Conservation (phyloP, 2,888 invertebrate species). For the Dryococelus australis region DNA sequence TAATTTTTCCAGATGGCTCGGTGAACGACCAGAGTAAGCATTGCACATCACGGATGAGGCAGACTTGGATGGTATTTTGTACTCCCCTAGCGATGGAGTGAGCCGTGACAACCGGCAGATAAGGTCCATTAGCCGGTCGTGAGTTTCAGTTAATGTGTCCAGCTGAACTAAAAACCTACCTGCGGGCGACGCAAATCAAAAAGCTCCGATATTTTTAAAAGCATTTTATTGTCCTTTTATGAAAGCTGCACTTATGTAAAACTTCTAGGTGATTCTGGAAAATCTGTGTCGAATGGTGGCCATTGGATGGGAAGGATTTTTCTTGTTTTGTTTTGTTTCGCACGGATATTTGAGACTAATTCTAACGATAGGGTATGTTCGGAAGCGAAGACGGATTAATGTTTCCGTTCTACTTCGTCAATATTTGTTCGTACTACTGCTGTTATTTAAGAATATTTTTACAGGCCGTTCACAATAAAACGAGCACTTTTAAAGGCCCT, state of each 20-base stretch:
- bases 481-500: too few relatives aligned
- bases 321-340: not conserved
- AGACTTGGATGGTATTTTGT: not conserved
- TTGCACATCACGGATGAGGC: not conserved
- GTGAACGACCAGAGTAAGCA: too few relatives aligned
- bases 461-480: not conserved
- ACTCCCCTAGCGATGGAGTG: not conserved
- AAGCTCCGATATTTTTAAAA: not conserved
- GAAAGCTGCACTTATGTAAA: not conserved
- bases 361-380: not conserved
- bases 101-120: not conserved
- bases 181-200: not conserved
- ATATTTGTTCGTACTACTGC: not conserved
- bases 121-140: not conserved
- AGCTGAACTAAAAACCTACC: not conserved
- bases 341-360: not conserved
- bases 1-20: too few relatives aligned
- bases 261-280: not conserved
- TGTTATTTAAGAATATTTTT: not conserved
- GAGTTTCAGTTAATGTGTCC: not conserved
- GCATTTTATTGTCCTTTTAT: constrained; percentile 16
- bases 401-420: not conserved
- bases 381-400: not conserved
- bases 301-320: not conserved
- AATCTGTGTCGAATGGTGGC: not conserved